Evolutionary conservation across 2,888 invertebrate genomes (phyloP).

Genomic region (Philonicus albiceps): DNA sequence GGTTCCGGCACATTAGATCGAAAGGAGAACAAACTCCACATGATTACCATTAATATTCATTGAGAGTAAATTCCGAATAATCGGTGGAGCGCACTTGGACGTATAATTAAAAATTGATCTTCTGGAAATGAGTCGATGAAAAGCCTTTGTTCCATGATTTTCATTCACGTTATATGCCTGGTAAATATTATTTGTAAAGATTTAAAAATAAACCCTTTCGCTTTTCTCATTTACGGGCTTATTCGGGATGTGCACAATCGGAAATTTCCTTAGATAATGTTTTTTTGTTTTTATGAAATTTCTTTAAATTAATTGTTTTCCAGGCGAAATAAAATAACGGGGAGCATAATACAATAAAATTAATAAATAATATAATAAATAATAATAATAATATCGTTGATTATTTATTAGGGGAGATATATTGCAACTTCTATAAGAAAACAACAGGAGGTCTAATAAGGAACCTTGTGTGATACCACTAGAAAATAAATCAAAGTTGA

Average conservation of each 20-base stretch:
- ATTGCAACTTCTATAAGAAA: no score
- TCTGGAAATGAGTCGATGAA: not conserved
- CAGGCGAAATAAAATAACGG: not conserved
- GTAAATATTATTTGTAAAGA: not conserved
- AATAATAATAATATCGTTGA: no score
- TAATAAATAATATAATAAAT: no score
- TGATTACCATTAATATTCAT: not conserved
- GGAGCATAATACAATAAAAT: not conserved
- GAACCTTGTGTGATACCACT: no score
- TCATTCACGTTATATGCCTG: not conserved
- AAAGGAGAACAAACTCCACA: not conserved
- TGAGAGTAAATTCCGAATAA: not conserved
- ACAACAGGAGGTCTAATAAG: no score
- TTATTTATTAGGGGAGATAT: no score
- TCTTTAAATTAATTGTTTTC: not conserved
- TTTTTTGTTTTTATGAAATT: not conserved
- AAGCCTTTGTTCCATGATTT: not conserved
- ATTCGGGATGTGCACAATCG: not conserved
- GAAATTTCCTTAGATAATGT: no score
- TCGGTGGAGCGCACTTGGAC: not conserved
- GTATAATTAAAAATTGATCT: not conserved
- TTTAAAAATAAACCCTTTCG: not conserved
- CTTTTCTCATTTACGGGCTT: not conserved
- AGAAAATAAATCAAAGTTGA: no score
- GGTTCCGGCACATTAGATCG: not conserved